Base-by-base conservation (phyloP, 2,888 invertebrate genomes). In the Epinotia demarniana region DNA sequence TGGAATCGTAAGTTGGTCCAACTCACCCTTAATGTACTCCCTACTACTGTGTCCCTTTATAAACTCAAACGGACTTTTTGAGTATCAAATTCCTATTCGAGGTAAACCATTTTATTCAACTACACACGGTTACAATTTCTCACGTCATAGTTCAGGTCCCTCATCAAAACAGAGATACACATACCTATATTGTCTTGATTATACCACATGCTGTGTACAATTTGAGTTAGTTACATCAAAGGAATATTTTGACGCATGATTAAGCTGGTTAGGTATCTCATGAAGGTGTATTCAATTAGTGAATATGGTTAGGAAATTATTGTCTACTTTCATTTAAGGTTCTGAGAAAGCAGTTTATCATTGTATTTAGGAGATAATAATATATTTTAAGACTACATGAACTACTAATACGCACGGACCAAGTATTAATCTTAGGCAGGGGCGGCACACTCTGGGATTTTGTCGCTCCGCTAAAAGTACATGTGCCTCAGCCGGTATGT, bases 141-240 rank as follows among this genome's bases (percentile, higher is more conserved):
- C 61, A 33, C n/a, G 33, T 61, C 33, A 61, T 9, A 61, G 8
- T 33, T n/a, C 4, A 19, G 13, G 49, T 49, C 23, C 49, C 43
- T 64, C 49, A 23, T 68, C 68, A 58, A 13, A 43, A 43, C 43
- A 58, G 19, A 68, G 19, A 55, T 67, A 33, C 67, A 55, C 33
- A 27, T 13, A 27, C 16, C 23, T n/a, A 61, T 61, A 61, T 33
- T 33, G 16, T 33, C 6, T 61, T 61, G 9, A 53, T 53, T 16
- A 27, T 33, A 19, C 16, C 58, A 27, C 23, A 13, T 13, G 9
- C 16, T 27, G 61, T 16, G 16, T 61, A 13, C 33, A n/a, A 53
- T n/a, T n/a, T 61, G 8, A 12, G 58, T 43, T 49, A 71, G 63
- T 55, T 19, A 72, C 63, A 72, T 72, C 71, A 72, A 72, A 72